Percentiles rank a stretch among this genome's conserved stretches.
These are phyloP conservation scores for Macrocentrus cingulum DNA, from an alignment of 1,140 invertebrate species.

Conservation along the genomic window DNA sequence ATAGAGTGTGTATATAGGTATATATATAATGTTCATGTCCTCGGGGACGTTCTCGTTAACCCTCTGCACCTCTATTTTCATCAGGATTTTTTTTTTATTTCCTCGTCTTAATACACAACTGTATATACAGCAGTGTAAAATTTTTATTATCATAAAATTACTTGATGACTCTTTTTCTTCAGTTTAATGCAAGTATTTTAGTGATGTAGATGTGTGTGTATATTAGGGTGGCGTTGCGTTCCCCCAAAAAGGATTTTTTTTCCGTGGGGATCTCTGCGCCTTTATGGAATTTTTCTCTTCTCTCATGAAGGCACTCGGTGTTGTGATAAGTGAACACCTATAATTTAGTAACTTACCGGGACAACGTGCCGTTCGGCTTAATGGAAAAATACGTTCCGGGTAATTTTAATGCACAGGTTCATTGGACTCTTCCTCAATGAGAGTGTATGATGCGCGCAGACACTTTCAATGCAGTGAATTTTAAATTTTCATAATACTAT, in stretches of 20 bases:
- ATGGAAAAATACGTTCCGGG: slow-evolving; percentile 51
- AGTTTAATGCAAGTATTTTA: background rate
- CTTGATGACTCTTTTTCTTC: slow-evolving; percentile 14
- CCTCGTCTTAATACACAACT: background rate
- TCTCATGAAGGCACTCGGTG: slow-evolving; percentile 29
- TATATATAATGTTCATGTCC: slow-evolving; percentile 17
- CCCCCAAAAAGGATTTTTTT: slow-evolving; percentile 15
- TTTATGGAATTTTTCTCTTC: slow-evolving; percentile 38
- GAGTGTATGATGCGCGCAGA: background rate
- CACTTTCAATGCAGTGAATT: background rate
- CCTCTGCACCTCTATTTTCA: slow-evolving; percentile 18
- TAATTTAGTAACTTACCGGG: slow-evolving; percentile 46
- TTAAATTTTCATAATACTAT: background rate
- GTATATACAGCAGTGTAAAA: background rate
- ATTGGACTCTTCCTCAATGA: background rate
- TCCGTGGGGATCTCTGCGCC: slow-evolving; percentile 13
- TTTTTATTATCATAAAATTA: slow-evolving; percentile 18
- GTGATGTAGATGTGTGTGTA: background rate
- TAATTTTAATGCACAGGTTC: slow-evolving; percentile 42
- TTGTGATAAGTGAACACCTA: slow-evolving; percentile 47
- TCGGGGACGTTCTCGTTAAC: slow-evolving; percentile 26
- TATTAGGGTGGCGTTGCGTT: no score
- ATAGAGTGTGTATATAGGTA: background rate
- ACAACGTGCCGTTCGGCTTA: slow-evolving; percentile 36
- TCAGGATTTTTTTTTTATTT: slow-evolving; percentile 19